Conservation (phyloP, 2,888 invertebrate species). For the Tetranychus truncatus region DNA sequence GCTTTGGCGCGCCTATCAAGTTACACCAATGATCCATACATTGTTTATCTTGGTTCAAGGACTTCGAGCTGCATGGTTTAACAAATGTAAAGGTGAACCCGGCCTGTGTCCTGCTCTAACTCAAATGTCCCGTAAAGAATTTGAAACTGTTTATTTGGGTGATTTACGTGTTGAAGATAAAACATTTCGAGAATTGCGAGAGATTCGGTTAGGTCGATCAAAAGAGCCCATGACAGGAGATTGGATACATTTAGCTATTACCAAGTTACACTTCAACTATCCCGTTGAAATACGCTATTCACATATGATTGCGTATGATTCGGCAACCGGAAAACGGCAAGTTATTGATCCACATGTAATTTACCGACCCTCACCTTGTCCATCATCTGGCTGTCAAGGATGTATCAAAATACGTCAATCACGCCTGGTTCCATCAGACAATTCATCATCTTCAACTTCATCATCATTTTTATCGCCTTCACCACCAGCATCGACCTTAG, state of each 20-base stretch:
- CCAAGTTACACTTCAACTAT: conserved; percentile 4
- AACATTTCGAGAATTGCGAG: conserved; percentile 25
- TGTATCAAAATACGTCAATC: conserved; percentile 20
- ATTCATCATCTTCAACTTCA: not conserved
- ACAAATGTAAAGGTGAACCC: conserved; percentile 26
- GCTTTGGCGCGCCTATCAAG: conserved; percentile 24
- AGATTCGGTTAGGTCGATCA: conserved; percentile 25
- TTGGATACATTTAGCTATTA: conserved; percentile 22
- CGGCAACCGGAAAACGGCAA: conserved; percentile 19
- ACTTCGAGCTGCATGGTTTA: conserved; percentile 29
- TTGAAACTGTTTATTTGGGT: conserved; percentile 27
- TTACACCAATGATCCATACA: conserved; percentile 28
- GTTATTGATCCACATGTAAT: conserved; percentile 21
- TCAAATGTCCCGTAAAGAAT: conserved; percentile 28
- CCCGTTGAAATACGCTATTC: not conserved
- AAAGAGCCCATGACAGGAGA: conserved; percentile 14
- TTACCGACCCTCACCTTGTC: conserved; percentile 22
- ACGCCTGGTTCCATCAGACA: not conserved
- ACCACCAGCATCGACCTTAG: not conserved
- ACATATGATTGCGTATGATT: conserved; percentile 23
- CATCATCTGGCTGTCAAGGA: conserved; percentile 23
- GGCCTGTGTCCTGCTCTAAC: conserved; percentile 28
- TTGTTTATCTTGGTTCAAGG: conserved; percentile 29
- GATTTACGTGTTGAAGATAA: conserved; percentile 27
- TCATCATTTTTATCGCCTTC: not conserved